Evolutionary conservation across 30 jellyfish, hydroid and myxozoan species (phyloP), one percentile per base, ranked within the genome.

Genomic region (Pseudorhiza aurosa): DNA sequence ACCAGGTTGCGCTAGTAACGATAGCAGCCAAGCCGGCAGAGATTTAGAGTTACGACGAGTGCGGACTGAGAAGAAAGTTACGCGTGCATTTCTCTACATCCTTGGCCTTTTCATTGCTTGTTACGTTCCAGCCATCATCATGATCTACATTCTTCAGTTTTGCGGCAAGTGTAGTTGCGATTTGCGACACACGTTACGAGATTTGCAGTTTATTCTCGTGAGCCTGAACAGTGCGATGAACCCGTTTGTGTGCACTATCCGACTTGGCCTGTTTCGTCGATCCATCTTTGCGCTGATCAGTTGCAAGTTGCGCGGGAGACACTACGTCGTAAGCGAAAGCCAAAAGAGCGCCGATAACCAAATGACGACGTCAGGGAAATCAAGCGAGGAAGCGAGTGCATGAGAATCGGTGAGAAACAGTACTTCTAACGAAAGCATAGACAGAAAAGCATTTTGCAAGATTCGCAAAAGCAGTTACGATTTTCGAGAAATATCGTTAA

Each of bases 181-280:
- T 6, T 53, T 74, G 32, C 90, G 95, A 26, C 97, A 88, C 70
- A 31, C 39, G 44, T 57, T 88, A 64, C 90, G 97, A 32, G 97
- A 88, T 65, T n/a, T 81, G 51, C 90, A 82, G 74, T 88, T 81
- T 55, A 27, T 88, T n/a, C 69, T 88, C 37, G 85, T 82, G n/a
- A 56, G 87, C 30, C 69, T 83, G 24, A 88, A 88, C 72, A 81
- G 95, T 35, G 89, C 95, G n/a, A 75, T 88, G 91, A 88, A 88
- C 65, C 97, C 97, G 8, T 72, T 88, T 28, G 84, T 88, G 14
- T 88, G 91, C 63, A 57, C 91, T 8, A 63, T 88, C 30, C 75
- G 97, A 28, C 65, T 88, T 19, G 85, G 85, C 49, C 49, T 69
- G 8, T 88, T 80, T 69, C 87, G 95, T 51, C 78, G 79, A 17